These are phyloP conservation scores for Tachycineta bicolor DNA, from an alignment of 2,113 vertebrate genomes.

Conservation along the genomic window DNA sequence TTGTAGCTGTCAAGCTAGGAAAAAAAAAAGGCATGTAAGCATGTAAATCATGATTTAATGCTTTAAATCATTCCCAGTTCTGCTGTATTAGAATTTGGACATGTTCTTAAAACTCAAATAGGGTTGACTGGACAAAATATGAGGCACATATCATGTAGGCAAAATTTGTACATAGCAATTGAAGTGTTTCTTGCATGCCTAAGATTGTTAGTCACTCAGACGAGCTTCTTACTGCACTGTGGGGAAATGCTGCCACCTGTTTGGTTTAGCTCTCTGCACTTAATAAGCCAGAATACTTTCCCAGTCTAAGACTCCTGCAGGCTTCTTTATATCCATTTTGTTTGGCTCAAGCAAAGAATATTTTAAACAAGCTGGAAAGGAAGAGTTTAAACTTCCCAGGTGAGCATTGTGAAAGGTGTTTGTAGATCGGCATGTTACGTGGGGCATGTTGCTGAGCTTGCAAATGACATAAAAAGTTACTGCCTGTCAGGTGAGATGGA, in stretches of 20 bases:
- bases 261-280: not conserved
- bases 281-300: not conserved
- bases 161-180: not conserved
- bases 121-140: not conserved
- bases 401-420: constrained; percentile 28
- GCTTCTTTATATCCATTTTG: not conserved
- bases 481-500: constrained; percentile 16
- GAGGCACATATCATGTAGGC: not conserved
- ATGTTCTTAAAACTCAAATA: not conserved
- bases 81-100: not conserved
- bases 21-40: not conserved
- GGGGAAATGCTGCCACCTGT: constrained; percentile 14
- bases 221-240: not conserved
- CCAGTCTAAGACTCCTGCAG: not conserved
- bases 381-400: constrained; percentile 49
- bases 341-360: not conserved
- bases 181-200: not conserved
- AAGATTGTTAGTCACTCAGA: not conserved
- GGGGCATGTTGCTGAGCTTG: not conserved
- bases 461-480: constrained; percentile 30
- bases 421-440: not conserved
- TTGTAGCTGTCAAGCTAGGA: not conserved
- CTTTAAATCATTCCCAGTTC: not conserved
- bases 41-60: not conserved
- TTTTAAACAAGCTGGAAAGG: constrained; percentile 3